Evolutionary conservation across 2,888 invertebrate genomes (phyloP).

Genomic region (Cryptocheilus praepositus): DNA sequence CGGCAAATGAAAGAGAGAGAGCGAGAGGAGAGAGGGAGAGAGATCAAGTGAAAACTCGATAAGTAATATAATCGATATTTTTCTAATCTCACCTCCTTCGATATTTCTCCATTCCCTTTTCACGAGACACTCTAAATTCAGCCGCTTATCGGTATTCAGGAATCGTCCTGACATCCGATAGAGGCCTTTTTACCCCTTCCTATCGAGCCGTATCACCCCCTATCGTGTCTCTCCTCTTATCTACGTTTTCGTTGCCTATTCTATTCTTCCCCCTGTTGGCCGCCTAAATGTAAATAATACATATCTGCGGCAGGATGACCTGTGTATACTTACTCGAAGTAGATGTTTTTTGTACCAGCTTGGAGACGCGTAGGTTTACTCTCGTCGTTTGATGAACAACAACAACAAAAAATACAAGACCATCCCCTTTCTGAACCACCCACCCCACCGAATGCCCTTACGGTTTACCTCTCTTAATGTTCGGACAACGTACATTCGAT

Average conservation of each 20-base stretch:
- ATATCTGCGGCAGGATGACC: constrained; percentile 29
- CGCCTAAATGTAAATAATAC: constrained; percentile 30
- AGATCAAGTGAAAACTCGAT: constrained; percentile 13
- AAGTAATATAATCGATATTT: no score
- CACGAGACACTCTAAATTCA: no score
- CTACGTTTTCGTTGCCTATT: no score
- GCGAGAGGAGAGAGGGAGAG: no score
- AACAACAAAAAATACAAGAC: not conserved
- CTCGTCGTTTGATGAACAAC: constrained; percentile 33
- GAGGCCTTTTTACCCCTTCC: constrained; percentile 7
- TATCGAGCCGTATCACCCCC: not conserved
- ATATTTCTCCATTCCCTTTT: no score
- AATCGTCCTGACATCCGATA: not conserved
- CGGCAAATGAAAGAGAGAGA: constrained; percentile 45
- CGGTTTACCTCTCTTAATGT: constrained; percentile 4
- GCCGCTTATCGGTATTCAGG: no score
- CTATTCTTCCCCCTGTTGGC: constrained; percentile 33
- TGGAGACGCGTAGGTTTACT: constrained; percentile 48
- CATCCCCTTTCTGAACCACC: no score
- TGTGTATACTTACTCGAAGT: constrained; percentile 36
- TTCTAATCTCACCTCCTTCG: no score
- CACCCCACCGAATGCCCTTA: not conserved
- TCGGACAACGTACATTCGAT: constrained; percentile 27
- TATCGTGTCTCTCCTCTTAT: not conserved
- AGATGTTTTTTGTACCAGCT: constrained; percentile 48